phyloP scores from a whole-genome alignment of 2,113 vertebrate genomes.

The Oxyura jamaicensis region DNA sequence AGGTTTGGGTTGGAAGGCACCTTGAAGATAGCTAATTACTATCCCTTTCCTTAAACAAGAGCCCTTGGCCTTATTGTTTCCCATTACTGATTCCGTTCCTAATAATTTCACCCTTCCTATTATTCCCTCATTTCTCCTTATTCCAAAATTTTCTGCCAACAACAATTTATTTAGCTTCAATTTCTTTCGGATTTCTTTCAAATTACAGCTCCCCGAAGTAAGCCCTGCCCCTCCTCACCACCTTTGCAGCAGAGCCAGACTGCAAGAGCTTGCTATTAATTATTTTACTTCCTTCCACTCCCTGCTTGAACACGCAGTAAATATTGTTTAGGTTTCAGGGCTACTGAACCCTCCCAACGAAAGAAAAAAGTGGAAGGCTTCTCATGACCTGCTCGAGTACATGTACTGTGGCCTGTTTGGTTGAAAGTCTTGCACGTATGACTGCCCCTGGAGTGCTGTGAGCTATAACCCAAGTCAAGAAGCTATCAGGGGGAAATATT shows the following conservation, averaged over 20 bases:
- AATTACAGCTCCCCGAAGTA: neutral
- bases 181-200: neutral
- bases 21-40: too few relatives aligned
- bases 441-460: neutral
- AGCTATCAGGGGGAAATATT: neutral
- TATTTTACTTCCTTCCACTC: neutral
- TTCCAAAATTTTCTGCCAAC: neutral
- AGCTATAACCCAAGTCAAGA: neutral
- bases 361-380: neutral
- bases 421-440: fast-evolving
- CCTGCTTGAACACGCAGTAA: neutral
- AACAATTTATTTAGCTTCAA: neutral
- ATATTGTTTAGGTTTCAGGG: neutral
- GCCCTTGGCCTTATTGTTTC: neutral
- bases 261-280: neutral
- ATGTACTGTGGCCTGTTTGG: neutral
- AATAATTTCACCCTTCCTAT: neutral
- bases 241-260: neutral
- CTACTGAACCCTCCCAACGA: neutral
- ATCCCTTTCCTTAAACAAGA: neutral
- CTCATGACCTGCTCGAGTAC: neutral
- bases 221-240: neutral
- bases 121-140: neutral
- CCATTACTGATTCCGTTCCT: neutral
- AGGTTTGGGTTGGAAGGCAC: too few relatives aligned